phyloP scores from a whole-genome alignment of 2,888 invertebrate genomes.

The Deilephila porcellus region DNA sequence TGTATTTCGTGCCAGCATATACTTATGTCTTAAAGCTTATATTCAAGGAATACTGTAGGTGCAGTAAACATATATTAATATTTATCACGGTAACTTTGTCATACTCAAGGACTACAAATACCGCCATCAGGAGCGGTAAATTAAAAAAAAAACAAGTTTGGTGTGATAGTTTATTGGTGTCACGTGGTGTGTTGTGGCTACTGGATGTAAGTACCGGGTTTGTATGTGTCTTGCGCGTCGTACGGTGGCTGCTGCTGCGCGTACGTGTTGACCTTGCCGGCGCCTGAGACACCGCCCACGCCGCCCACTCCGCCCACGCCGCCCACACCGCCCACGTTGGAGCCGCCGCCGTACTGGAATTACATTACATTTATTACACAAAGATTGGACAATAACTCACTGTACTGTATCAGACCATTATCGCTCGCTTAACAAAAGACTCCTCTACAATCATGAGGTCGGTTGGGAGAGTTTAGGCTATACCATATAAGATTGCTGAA shows the following conservation, averaged over 20 bases:
- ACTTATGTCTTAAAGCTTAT: too few species aligned
- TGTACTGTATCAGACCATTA: too few species aligned
- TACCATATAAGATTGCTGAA: too few species aligned
- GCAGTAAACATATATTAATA: too few species aligned
- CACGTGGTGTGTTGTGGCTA: neutral
- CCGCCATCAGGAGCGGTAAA: neutral
- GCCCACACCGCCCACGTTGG: constrained; percentile 66
- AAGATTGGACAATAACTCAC: too few species aligned
- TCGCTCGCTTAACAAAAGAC: too few species aligned
- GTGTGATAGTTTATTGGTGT: neutral
- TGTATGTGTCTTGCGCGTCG: constrained; percentile 77
- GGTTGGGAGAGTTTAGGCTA: too few species aligned
- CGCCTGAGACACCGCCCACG: constrained; percentile 70
- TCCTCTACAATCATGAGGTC: too few species aligned
- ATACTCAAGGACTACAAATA: neutral
- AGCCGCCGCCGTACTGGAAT: constrained; percentile 72
- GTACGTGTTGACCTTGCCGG: constrained; percentile 69
- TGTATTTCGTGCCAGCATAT: too few species aligned
- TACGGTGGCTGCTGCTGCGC: constrained; percentile 73
- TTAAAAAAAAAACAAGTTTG: neutral
- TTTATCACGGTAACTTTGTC: too few species aligned
- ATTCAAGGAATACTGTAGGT: too few species aligned
- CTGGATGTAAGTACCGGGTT: constrained; percentile 55
- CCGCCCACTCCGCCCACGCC: constrained; percentile 64
- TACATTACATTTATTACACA: too few species aligned